phyloP scores from a whole-genome alignment of 2,797 vertebrate species.

The Hipposideros larvatus region DNA sequence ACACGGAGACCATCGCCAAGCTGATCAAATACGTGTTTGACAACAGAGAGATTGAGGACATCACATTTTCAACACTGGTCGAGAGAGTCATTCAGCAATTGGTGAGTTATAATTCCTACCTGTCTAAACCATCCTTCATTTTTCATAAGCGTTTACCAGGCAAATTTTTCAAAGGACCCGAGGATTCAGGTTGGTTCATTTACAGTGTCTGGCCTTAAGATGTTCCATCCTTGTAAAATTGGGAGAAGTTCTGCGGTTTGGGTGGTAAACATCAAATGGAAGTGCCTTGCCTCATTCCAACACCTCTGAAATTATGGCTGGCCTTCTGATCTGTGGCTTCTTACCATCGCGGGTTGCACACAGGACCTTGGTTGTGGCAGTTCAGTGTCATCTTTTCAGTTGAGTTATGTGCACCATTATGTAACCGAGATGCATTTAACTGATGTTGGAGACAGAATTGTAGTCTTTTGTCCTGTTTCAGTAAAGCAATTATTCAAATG shows the following conservation, averaged over 20 bases:
- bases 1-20: slow-evolving; percentile 98
- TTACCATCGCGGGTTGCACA: fast-evolving
- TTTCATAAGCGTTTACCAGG: neutral
- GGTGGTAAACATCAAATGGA: neutral
- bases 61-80: slow-evolving; percentile 95
- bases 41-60: slow-evolving; percentile 93
- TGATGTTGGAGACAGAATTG: neutral
- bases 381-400: neutral
- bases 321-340: neutral
- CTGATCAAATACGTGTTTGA: slow-evolving; percentile 98
- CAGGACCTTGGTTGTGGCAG: neutral
- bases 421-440: neutral
- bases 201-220: neutral
- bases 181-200: neutral
- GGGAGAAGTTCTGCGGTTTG: neutral
- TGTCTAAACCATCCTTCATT: neutral
- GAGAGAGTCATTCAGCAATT: slow-evolving; percentile 96
- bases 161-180: neutral
- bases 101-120: slow-evolving; percentile 89
- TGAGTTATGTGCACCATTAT: neutral
- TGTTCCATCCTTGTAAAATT: neutral
- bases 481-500: neutral
- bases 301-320: neutral
- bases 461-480: neutral
- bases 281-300: neutral